Conservation (phyloP, 2,113 vertebrate genomes). For the Ascaphus truei region DNA sequence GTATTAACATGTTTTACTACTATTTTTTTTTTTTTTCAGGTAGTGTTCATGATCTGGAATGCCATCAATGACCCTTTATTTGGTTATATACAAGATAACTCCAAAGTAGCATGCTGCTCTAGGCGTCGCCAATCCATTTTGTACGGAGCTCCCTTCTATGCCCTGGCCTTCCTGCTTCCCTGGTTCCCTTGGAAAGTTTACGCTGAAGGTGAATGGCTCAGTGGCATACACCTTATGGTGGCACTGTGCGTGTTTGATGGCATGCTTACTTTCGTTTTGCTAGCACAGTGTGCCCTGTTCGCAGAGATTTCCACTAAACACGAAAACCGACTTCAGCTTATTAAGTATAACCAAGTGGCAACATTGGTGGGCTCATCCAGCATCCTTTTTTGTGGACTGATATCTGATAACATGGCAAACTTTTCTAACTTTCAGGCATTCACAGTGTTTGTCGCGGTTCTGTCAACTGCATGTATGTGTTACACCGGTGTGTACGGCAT, state of each 20-base stretch:
- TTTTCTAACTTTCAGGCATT: conserved; percentile 71
- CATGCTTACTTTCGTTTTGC: conserved; percentile 74
- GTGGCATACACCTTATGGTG: conserved; percentile 72
- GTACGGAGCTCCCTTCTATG: conserved; percentile 71
- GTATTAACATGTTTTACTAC: neutral
- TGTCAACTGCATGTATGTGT: conserved; percentile 73
- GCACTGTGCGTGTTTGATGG: conserved; percentile 76
- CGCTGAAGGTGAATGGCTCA: conserved; percentile 72
- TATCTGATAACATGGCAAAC: conserved; percentile 79
- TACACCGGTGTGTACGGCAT: conserved; percentile 69
- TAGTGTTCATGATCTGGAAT: conserved; percentile 87
- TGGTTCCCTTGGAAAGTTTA: conserved; percentile 89
- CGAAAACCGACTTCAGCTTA: conserved; percentile 64
- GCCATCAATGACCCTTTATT: conserved; percentile 81
- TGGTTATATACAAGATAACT: conserved; percentile 81
- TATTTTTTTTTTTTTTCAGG: conserved; percentile 49
- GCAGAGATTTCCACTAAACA: conserved; percentile 72
- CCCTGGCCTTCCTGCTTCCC: conserved; percentile 76
- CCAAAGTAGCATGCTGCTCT: conserved; percentile 59
- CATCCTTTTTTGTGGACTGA: conserved; percentile 75
- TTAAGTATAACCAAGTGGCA: conserved; percentile 78
- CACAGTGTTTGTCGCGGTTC: conserved; percentile 50
- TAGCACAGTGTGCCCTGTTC: conserved; percentile 79
- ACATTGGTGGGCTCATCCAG: conserved; percentile 73
- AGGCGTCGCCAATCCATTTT: conserved; percentile 65